A percentile compares a stretch with the other conserved stretches of the same genome.
phyloP scores from a whole-genome alignment of 2,797 vertebrate species.

The Rachycentron canadum region DNA sequence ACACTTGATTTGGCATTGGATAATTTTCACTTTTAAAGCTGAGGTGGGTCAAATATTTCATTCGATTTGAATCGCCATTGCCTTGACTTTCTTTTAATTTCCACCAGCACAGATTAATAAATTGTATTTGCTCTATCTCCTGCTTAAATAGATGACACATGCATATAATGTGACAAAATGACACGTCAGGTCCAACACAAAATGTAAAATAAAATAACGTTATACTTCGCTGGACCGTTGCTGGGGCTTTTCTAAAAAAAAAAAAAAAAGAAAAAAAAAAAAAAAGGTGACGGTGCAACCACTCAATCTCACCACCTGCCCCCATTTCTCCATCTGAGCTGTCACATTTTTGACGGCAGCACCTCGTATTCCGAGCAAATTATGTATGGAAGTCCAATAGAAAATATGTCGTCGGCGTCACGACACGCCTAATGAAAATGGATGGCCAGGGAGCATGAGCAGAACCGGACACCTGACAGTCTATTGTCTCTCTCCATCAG shows the following conservation, averaged over 20 bases:
- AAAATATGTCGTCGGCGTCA: slow-evolving; percentile 60
- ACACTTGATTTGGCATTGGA: slow-evolving; percentile 40
- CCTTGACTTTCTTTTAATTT: slow-evolving; percentile 52
- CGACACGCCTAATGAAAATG: slow-evolving; percentile 83
- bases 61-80: slow-evolving; percentile 29
- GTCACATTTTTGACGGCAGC: slow-evolving; percentile 59
- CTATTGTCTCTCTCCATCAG: slow-evolving; percentile 77
- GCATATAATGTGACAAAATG: slow-evolving; percentile 53
- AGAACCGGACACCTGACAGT: slow-evolving; percentile 77
- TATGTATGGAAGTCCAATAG: slow-evolving; percentile 67
- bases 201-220: slow-evolving; percentile 50
- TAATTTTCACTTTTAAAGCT: slow-evolving; percentile 40
- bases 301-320: slow-evolving; percentile 37
- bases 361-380: slow-evolving; percentile 62
- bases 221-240: slow-evolving; percentile 40
- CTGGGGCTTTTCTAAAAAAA: slow-evolving; percentile 21
- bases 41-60: slow-evolving; percentile 34
- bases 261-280: neutral
- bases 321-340: slow-evolving; percentile 11
- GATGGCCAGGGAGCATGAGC: slow-evolving; percentile 69
- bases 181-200: slow-evolving; percentile 73
- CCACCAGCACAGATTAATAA: slow-evolving; percentile 62
- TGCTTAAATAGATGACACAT: slow-evolving; percentile 66
- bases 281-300: slow-evolving; percentile 45
- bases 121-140: slow-evolving; percentile 67